Conservation (phyloP, 2,113 vertebrate genomes). For the Megaceryle maxima region DNA sequence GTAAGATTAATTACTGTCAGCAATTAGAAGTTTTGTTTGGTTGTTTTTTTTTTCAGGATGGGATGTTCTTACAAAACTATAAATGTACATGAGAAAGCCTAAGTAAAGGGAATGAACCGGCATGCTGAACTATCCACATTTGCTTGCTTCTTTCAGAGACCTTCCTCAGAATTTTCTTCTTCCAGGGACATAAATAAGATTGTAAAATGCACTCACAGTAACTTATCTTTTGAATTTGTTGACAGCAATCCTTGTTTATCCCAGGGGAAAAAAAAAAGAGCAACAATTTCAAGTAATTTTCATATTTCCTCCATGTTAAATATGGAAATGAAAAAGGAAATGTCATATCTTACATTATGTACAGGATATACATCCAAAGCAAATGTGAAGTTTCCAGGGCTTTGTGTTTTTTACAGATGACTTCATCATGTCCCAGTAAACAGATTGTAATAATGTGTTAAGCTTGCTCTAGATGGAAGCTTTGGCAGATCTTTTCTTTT, state of each 20-base stretch:
- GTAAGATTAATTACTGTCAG: neutral
- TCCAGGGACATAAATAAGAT: neutral
- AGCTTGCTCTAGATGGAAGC: constrained; percentile 45
- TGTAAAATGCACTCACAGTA: neutral
- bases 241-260: neutral
- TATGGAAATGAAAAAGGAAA: constrained; percentile 16
- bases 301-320: neutral
- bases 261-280: neutral
- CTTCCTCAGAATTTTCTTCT: neutral
- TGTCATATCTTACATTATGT: neutral
- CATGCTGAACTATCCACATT: neutral
- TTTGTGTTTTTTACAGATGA: constrained; percentile 51
- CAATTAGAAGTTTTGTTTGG: neutral
- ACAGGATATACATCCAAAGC: constrained; percentile 55
- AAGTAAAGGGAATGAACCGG: neutral
- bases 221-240: neutral
- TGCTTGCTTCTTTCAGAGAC: neutral
- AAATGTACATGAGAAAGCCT: neutral
- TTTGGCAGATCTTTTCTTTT: constrained; percentile 28
- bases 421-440: neutral
- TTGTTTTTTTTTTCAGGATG: neutral
- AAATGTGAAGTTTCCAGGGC: constrained; percentile 40
- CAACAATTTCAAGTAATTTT: constrained; percentile 19
- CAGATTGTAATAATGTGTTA: constrained; percentile 19
- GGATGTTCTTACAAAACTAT: neutral